Percentiles rank a stretch among this genome's conserved stretches.
Evolutionary conservation across 2,888 invertebrate genomes (phyloP).

Genomic region (Pogonocherus hispidulus): DNA sequence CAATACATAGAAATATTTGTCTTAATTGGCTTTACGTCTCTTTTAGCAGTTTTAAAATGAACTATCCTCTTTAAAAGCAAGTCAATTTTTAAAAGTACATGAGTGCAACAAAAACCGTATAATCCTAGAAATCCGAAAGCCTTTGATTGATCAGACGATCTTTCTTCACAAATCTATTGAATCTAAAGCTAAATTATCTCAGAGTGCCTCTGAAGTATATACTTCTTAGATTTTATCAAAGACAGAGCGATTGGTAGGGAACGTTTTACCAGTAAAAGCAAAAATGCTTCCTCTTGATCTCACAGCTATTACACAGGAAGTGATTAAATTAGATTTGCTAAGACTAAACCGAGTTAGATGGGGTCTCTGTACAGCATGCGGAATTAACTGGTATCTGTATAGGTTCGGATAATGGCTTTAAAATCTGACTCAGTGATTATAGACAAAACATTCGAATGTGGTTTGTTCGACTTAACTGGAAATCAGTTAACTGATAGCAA

Average conservation of each 20-base stretch:
- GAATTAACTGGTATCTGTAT: slow-evolving; percentile 11
- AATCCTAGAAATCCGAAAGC: background rate
- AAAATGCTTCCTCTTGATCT: slow-evolving; percentile 20
- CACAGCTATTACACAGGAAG: slow-evolving; percentile 5
- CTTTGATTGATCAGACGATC: background rate
- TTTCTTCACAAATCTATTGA: slow-evolving; percentile 3
- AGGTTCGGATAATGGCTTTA: slow-evolving; percentile 4
- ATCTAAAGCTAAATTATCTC: slow-evolving; percentile 39
- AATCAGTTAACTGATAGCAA: no score
- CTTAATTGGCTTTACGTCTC: no score
- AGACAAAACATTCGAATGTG: background rate
- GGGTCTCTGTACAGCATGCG: background rate
- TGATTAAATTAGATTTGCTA: slow-evolving; percentile 18
- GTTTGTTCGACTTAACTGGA: background rate
- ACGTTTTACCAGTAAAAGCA: slow-evolving; percentile 36
- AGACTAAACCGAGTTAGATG: slow-evolving; percentile 5
- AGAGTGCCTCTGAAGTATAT: slow-evolving; percentile 37
- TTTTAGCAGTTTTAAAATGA: background rate
- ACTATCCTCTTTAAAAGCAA: background rate
- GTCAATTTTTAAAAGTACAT: background rate
- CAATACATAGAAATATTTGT: no score
- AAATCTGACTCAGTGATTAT: slow-evolving; percentile 1
- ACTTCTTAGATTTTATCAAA: slow-evolving; percentile 46
- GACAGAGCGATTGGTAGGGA: slow-evolving; percentile 38
- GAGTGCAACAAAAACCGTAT: background rate